Conservation (phyloP, 2,888 invertebrate species). For the Ceramica pisi region DNA sequence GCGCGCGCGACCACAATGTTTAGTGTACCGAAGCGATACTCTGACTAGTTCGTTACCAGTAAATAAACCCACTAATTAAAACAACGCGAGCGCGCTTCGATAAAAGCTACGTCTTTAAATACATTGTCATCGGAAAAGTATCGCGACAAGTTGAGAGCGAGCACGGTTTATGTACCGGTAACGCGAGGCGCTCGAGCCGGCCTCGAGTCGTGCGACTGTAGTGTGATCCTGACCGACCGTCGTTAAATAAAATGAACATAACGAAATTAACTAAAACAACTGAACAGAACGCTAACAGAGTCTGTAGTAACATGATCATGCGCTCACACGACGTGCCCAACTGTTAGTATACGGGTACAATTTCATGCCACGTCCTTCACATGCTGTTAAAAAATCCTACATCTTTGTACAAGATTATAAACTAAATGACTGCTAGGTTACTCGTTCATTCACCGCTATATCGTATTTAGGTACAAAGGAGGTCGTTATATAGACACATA, state of each 20-base stretch:
- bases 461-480: slow-evolving; percentile 28
- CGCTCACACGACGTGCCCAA: slow-evolving; percentile 48
- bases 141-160: not conserved
- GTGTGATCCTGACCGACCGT: slow-evolving; percentile 56
- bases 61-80: slow-evolving; percentile 12
- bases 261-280: slow-evolving; percentile 62
- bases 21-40: slow-evolving; percentile 28
- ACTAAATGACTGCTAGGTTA: slow-evolving; percentile 26
- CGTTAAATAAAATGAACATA: slow-evolving; percentile 63
- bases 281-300: slow-evolving; percentile 57
- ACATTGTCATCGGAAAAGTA: not conserved
- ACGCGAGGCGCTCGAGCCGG: not conserved
- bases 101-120: not conserved
- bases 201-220: slow-evolving; percentile 12
- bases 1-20: slow-evolving; percentile 55
- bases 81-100: not conserved
- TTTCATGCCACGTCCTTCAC: slow-evolving; percentile 48
- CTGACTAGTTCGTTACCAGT: slow-evolving; percentile 17
- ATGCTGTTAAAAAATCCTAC: slow-evolving; percentile 32
- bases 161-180: slow-evolving; percentile 43
- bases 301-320: slow-evolving; percentile 60
- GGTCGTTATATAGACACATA: slow-evolving; percentile 24
- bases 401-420: slow-evolving; percentile 20
- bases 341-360: slow-evolving; percentile 15
- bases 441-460: slow-evolving; percentile 28